Conservation (phyloP, 1,140 invertebrate species). For the Anoplolepis gracilipes region DNA sequence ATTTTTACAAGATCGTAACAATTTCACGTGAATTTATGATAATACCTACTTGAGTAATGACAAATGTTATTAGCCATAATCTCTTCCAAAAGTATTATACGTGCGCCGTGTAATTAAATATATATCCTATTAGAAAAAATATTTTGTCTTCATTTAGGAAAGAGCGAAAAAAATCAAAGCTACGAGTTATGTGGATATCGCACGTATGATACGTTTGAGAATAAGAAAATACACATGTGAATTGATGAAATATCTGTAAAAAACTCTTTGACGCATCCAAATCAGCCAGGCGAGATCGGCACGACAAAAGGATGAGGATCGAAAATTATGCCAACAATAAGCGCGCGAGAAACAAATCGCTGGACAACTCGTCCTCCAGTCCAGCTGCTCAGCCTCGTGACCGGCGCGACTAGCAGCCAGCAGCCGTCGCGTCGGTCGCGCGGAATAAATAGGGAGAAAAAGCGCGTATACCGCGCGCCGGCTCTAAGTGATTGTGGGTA, state of each 20-base stretch:
- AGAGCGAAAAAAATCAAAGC: background rate
- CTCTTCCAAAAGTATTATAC: background rate
- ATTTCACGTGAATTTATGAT: background rate
- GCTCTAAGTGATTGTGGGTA: conserved; percentile 84
- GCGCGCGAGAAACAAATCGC: conserved; percentile 54
- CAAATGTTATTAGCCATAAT: background rate
- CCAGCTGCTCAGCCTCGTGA: conserved; percentile 46
- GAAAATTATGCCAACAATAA: conserved; percentile 35
- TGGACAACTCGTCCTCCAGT: conserved; percentile 12
- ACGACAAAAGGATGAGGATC: background rate
- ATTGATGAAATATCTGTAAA: background rate
- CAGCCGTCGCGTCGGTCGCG: conserved; percentile 57
- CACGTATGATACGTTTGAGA: background rate
- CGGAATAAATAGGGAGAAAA: conserved; percentile 76
- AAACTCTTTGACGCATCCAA: background rate
- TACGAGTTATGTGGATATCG: background rate
- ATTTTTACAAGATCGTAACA: conserved; percentile 4
- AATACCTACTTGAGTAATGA: background rate
- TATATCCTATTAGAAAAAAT: background rate
- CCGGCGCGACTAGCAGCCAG: conserved; percentile 51
- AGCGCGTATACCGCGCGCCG: conserved; percentile 71
- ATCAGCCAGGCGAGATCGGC: background rate
- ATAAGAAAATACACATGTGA: background rate
- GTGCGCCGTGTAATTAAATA: background rate
- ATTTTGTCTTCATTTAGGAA: background rate